These are phyloP conservation scores for Stenichneumon culpator DNA, from an alignment of 2,888 invertebrate species.

Conservation along the genomic window DNA sequence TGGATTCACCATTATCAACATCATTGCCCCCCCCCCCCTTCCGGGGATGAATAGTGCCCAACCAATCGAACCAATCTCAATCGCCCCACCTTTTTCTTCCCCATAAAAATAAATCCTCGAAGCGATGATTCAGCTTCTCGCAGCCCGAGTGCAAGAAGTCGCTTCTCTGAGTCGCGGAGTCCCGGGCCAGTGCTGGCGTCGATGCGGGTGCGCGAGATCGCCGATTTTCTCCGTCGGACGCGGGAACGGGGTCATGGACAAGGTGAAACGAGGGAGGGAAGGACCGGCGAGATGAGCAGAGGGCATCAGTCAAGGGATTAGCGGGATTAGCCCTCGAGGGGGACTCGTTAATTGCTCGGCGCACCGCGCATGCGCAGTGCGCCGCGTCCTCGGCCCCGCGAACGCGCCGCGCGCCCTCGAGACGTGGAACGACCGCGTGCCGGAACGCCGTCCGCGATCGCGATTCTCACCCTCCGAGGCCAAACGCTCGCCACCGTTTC, in stretches of 20 bases:
- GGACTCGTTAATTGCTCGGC: slow-evolving; percentile 85
- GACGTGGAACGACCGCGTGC: slow-evolving; percentile 13
- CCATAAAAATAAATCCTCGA: no score
- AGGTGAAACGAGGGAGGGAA: slow-evolving; percentile 63
- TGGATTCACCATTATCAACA: no score
- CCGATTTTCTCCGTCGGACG: slow-evolving; percentile 41
- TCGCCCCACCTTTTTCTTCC: background rate
- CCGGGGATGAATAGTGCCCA: no score
- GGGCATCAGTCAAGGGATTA: slow-evolving; percentile 85
- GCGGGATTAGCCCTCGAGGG: slow-evolving; percentile 84
- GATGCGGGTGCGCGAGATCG: background rate
- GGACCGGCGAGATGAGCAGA: slow-evolving; percentile 67
- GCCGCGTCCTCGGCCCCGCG: slow-evolving; percentile 61
- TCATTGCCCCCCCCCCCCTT: no score
- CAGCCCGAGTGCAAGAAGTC: no score
- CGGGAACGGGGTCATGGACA: slow-evolving; percentile 69
- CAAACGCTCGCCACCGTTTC: background rate
- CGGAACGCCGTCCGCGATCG: slow-evolving; percentile 6
- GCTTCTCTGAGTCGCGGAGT: background rate
- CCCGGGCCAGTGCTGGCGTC: background rate
- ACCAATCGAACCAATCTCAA: no score
- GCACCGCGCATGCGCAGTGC: slow-evolving; percentile 73
- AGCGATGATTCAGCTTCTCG: no score
- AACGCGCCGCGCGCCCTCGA: slow-evolving; percentile 39
- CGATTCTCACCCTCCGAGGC: background rate